Base-by-base conservation (phyloP, 2,888 invertebrate genomes). In the Eilema depressum region DNA sequence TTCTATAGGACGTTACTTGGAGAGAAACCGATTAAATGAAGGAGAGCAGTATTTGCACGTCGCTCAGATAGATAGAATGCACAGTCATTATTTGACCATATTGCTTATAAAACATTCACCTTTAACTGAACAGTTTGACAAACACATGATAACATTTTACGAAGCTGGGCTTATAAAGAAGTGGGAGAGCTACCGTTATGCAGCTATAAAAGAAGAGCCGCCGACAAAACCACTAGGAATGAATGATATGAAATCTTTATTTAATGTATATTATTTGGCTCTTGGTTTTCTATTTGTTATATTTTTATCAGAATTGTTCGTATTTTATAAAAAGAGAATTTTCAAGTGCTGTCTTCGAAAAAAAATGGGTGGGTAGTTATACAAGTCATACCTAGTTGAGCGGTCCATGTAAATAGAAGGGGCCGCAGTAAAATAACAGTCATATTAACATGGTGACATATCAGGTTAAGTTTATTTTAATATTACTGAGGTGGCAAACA, bases 21-120 rank as follows among this genome's bases (percentile, higher is more conserved):
- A 87, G 79, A 86, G 87, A 53, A 95, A 93, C 76, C 82, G 78
- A 67, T 79, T 95, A 65, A 90, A 95, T 75, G 88, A 90, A 69
- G 95, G 95, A 0, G 88, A 93, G 74, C 93, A 93, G 75, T 95
- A 90, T 82, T 77, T 95, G 57, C 95, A 95, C 71, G 83, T 95
- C 17, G 91, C 92, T 1, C 82, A 83, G 72, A 93, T 95, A 73
- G 94, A 95, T 67, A 89, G 89, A 83, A 87, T 95, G 26, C 95
- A 95, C 69, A 94, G 90, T 75, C 86, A 92, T 75, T 95, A 93
- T 76, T 83, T 95, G 30, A 88, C 85, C 20, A 89, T 92, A 81
- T 74, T 94, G 62, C 78, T 93, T 8, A 86, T 88, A 0, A 91
- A 88, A 79, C 71, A 95, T 80, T 94, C 93, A 1, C 87, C 92